Conservation (phyloP, 2,113 vertebrate species). For the Notechis scutatus region DNA sequence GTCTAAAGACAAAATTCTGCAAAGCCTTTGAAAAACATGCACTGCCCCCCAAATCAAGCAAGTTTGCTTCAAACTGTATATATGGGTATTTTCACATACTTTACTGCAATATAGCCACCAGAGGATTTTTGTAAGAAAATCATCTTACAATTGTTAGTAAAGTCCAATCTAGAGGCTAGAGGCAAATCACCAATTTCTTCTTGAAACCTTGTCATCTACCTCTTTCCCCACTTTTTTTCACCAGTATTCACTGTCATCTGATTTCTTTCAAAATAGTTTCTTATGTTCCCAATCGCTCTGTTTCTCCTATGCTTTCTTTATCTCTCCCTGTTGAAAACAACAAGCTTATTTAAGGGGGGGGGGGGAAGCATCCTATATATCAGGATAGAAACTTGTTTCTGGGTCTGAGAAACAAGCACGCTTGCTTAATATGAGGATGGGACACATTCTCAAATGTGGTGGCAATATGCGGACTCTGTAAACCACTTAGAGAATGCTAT, state of each 20-base stretch:
- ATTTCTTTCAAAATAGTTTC: not conserved
- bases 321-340: too few relatives aligned
- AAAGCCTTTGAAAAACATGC: not conserved
- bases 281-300: not conserved
- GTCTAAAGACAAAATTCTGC: slow-evolving; percentile 7
- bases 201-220: too few relatives aligned
- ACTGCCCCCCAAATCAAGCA: not conserved
- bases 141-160: too few relatives aligned
- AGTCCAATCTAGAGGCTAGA: not conserved
- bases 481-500: not conserved
- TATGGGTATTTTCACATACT: not conserved
- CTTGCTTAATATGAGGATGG: not conserved
- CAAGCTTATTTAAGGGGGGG: not conserved
- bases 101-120: not conserved
- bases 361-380: not conserved
- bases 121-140: not conserved
- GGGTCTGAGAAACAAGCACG: not conserved
- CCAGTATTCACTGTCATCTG: not conserved
- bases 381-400: not conserved
- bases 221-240: not conserved
- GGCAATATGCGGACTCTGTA: too few relatives aligned
- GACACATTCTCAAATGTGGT: not conserved
- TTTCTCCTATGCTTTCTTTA: not conserved
- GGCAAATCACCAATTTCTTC: not conserved
- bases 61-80: not conserved